phyloP scores from a whole-genome alignment of 2,888 invertebrate species.

The Diploptera punctata region DNA sequence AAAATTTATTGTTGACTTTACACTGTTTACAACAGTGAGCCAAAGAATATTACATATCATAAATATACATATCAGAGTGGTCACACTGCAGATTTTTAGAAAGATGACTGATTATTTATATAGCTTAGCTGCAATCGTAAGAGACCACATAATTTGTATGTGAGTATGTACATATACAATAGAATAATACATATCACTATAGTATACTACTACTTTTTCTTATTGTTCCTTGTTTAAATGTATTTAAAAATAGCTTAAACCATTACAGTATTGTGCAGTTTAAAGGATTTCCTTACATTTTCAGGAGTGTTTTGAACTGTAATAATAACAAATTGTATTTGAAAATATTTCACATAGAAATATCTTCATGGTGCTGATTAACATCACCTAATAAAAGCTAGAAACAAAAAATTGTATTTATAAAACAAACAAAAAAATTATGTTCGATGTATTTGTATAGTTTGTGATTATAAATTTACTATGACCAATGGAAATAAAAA shows the following conservation, averaged over 20 bases:
- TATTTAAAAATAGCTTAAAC: slow-evolving; percentile 2
- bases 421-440: not conserved
- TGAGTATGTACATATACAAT: too few species aligned
- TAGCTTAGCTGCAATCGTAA: too few species aligned
- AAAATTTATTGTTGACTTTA: too few species aligned
- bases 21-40: too few species aligned
- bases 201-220: slow-evolving; percentile 9
- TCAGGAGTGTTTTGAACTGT: not conserved
- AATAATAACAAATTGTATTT: too few species aligned
- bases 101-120: too few species aligned
- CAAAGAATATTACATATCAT: slow-evolving; percentile 8
- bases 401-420: not conserved
- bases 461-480: not conserved
- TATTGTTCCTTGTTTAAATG: slow-evolving; percentile 1
- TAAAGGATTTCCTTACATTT: not conserved
- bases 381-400: not conserved
- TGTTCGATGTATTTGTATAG: slow-evolving; percentile 3
- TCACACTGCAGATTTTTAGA: not conserved
- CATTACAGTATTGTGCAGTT: not conserved
- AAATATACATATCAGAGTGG: not conserved
- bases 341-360: not conserved
- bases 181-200: too few species aligned
- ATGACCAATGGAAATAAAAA: not conserved
- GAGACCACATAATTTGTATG: too few species aligned
- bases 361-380: not conserved